These are phyloP conservation scores for Xanthorhoe spadicearia DNA, from an alignment of 2,888 invertebrate genomes.

Conservation along the genomic window DNA sequence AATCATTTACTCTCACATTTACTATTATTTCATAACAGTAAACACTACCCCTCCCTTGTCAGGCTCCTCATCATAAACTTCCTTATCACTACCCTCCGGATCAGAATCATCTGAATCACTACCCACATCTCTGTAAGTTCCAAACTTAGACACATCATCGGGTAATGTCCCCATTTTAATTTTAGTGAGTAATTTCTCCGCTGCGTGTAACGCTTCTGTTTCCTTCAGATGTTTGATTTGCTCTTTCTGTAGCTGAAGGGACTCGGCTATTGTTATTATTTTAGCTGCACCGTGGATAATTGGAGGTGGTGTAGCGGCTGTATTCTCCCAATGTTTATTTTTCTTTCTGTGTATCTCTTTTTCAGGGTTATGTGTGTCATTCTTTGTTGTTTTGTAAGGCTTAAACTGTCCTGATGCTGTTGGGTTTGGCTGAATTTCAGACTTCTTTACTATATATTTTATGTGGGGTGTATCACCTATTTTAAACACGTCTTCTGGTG, in stretches of 20 bases:
- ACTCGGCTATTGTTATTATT: slow-evolving; percentile 82
- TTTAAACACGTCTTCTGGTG: slow-evolving; percentile 77
- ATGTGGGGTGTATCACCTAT: slow-evolving; percentile 79
- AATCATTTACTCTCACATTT: neutral
- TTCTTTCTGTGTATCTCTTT: slow-evolving; percentile 81
- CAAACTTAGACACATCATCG: slow-evolving; percentile 63
- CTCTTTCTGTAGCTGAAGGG: slow-evolving; percentile 82
- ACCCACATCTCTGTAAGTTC: slow-evolving; percentile 67
- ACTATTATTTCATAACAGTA: slow-evolving; percentile 72
- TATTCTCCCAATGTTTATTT: slow-evolving; percentile 85
- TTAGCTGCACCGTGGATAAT: slow-evolving; percentile 83
- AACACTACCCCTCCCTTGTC: slow-evolving; percentile 83
- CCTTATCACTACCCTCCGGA: slow-evolving; percentile 79
- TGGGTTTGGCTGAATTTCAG: slow-evolving; percentile 63
- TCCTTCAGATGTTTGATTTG: slow-evolving; percentile 75
- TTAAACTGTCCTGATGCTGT: slow-evolving; percentile 76
- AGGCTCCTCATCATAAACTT: slow-evolving; percentile 84
- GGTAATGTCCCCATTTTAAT: slow-evolving; percentile 67
- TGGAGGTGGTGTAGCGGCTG: slow-evolving; percentile 86
- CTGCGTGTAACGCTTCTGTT: slow-evolving; percentile 84
- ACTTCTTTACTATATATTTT: slow-evolving; percentile 82
- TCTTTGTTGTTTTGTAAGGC: slow-evolving; percentile 84
- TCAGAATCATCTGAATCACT: slow-evolving; percentile 70
- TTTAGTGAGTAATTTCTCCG: slow-evolving; percentile 77
- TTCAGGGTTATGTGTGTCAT: slow-evolving; percentile 81